A percentile compares a stretch with the other conserved stretches of the same genome.
Conservation (phyloP, 2,113 vertebrate genomes). For the Hymenochirus boettgeri region DNA sequence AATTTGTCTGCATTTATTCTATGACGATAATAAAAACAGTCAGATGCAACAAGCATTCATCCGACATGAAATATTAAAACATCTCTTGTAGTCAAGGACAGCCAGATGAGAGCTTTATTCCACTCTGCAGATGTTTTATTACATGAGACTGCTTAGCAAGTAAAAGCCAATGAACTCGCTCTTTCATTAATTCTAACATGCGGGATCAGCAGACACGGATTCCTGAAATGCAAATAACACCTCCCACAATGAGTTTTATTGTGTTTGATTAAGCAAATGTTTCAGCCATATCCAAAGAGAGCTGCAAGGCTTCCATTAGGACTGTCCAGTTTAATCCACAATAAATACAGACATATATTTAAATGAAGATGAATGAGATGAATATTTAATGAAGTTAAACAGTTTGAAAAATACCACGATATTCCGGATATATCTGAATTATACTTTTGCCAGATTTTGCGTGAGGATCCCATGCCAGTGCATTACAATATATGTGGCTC, state of each 20-base stretch:
- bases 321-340: slow-evolving; percentile 32
- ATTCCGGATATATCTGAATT: too few relatives aligned
- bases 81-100: not conserved
- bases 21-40: too few relatives aligned
- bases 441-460: too few relatives aligned
- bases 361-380: slow-evolving; percentile 29
- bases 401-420: too few relatives aligned
- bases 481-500: too few relatives aligned
- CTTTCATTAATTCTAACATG: slow-evolving; percentile 16
- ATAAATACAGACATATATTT: slow-evolving; percentile 40
- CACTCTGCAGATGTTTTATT: not conserved
- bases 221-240: slow-evolving; percentile 30
- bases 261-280: slow-evolving; percentile 38
- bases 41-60: not conserved
- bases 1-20: too few relatives aligned
- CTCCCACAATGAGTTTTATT: slow-evolving; percentile 37
- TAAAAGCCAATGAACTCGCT: not conserved
- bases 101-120: not conserved
- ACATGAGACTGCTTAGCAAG: slow-evolving; percentile 6
- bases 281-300: slow-evolving; percentile 31
- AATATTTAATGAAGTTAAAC: slow-evolving; percentile 39
- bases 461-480: too few relatives aligned
- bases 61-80: not conserved
- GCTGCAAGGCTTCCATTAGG: slow-evolving; percentile 20
- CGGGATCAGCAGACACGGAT: slow-evolving; percentile 10